A percentile compares a stretch with the other conserved stretches of the same genome.
phyloP scores from a whole-genome alignment of 1,140 invertebrate genomes.

The Dinothrombium tinctorium region DNA sequence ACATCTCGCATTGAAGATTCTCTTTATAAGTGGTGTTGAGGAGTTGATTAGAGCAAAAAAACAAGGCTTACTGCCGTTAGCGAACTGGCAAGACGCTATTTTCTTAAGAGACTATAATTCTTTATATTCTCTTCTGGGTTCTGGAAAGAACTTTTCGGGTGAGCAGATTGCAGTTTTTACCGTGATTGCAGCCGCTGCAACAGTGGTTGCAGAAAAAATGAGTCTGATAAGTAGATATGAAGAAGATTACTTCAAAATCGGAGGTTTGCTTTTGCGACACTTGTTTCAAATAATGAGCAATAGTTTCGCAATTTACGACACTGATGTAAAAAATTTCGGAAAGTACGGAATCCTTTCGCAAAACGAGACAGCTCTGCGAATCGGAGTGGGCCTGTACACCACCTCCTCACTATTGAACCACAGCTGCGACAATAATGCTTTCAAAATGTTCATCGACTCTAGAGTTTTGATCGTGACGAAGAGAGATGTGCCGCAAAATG shows the following conservation, averaged over 20 bases:
- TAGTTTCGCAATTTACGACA: not conserved
- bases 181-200: too few species aligned
- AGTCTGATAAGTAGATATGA: too few species aligned
- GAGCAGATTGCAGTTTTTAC: too few species aligned
- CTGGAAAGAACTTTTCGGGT: too few species aligned
- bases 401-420: not conserved
- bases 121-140: too few species aligned
- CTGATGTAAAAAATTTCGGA: not conserved
- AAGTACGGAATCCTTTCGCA: not conserved
- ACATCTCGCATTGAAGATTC: too few species aligned
- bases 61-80: too few species aligned
- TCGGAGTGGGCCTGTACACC: conserved; percentile 2
- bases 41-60: too few species aligned
- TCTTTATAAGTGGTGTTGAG: too few species aligned
- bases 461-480: not conserved
- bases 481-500: not conserved
- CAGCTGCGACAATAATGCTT: not conserved
- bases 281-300: not conserved
- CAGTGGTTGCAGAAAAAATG: too few species aligned
- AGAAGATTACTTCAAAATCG: not conserved
- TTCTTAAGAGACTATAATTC: too few species aligned
- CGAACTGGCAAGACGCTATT: too few species aligned
- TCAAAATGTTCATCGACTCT: not conserved
- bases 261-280: not conserved
- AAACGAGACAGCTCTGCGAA: not conserved